Evolutionary conservation across 2,113 vertebrate genomes (phyloP).

Genomic region (Melanocharis versteri): DNA sequence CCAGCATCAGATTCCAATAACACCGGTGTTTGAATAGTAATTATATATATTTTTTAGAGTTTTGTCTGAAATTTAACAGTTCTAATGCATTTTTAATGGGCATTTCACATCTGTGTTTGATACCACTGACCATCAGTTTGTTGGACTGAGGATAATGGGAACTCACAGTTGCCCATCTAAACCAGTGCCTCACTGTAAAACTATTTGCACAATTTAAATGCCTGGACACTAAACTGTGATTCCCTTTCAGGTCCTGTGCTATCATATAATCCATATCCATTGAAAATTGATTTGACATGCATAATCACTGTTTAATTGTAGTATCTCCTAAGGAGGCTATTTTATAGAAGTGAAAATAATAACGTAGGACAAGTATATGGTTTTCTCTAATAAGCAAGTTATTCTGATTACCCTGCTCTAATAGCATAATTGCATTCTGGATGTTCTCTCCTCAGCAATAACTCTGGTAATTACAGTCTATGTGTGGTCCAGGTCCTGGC

Average conservation of each 20-base stretch:
- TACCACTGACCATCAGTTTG: neutral
- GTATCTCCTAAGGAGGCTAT: neutral
- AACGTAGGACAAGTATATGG: neutral
- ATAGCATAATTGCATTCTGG: slow-evolving; percentile 8
- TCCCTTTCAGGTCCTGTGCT: neutral
- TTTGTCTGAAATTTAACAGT: neutral
- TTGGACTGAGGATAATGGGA: neutral
- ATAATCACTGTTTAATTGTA: neutral
- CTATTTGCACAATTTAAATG: neutral
- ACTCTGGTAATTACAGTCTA: neutral
- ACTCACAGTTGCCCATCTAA: neutral
- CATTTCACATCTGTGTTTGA: neutral
- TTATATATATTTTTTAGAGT: neutral
- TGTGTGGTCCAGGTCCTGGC: neutral
- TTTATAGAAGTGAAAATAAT: neutral
- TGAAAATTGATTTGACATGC: neutral
- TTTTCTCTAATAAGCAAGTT: neutral
- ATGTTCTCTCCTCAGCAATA: neutral
- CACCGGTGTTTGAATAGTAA: neutral
- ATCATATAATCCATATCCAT: neutral
- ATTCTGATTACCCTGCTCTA: neutral
- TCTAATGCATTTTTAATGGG: neutral
- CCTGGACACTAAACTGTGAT: neutral
- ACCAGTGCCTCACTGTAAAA: neutral
- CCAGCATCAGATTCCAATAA: neutral